phyloP scores from a whole-genome alignment of 2,888 invertebrate genomes.

The Charanyca ferruginea region DNA sequence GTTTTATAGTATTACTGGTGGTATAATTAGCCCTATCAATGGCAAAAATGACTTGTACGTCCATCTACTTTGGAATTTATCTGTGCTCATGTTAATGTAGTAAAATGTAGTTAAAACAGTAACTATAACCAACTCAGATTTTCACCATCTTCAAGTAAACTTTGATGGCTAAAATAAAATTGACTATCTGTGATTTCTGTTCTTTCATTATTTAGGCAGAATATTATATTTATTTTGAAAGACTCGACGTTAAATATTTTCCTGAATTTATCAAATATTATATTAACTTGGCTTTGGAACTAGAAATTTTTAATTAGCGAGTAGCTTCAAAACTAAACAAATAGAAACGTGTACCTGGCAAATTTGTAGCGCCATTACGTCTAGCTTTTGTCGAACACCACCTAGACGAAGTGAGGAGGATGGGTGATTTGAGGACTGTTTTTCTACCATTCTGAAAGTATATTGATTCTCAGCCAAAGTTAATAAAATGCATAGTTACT shows the following conservation, averaged over 20 bases:
- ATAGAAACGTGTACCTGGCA: neutral
- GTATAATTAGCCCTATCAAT: slow-evolving; percentile 10
- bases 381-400: neutral
- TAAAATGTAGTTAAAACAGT: too few relatives aligned
- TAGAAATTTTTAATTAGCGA: neutral
- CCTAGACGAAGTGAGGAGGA: neutral
- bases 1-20: slow-evolving; percentile 67
- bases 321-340: neutral
- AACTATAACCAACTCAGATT: neutral
- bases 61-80: too few relatives aligned
- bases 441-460: neutral
- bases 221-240: neutral
- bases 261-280: neutral
- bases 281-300: neutral
- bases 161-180: neutral
- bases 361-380: neutral
- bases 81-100: too few relatives aligned
- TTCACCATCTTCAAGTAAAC: neutral
- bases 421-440: neutral
- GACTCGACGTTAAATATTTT: neutral
- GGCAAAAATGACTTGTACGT: neutral
- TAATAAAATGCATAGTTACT: neutral
- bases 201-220: neutral
- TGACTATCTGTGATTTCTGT: neutral
- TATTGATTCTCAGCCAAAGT: neutral